Evolutionary conservation across 1,140 invertebrate genomes (phyloP), one percentile per base, ranked within the genome.

Genomic region (Caenorhabditis elegans): DNA sequence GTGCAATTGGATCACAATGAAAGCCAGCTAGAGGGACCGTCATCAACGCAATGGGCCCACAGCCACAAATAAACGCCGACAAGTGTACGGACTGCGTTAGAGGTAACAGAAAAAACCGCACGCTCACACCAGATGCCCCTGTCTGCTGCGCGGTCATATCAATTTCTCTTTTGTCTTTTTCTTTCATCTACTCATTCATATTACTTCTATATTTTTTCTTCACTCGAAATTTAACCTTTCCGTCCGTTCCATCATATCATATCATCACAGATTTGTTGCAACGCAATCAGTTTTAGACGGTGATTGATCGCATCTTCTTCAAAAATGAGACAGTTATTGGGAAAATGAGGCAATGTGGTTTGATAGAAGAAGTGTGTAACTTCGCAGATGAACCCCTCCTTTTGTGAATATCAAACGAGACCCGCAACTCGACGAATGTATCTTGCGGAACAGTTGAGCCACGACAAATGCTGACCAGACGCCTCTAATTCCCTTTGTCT

Each of bases 81-180:
- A 70, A 70, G 34, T 70, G 34, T 39, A 70, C 31, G 39, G 34
- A 31, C 60, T 31, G 10, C 34, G 39, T 39, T 34, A 70, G 60
- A 31, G 34, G 39, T n/a, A 31, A 17, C 3, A 60, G 53, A 17
- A 4, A 70, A 34, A 70, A 60, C 26, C 17, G 53, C 53, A 28
- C 53, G 53, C 53, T 31, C 60, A n/a, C 60, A 70, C 60, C 60
- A 70, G 60, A 70, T 70, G 60, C 60, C 60, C 34, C 60, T 17
- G 31, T 43, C 28, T n/a, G n/a, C n/a, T n/a, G 31, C 60, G 60
- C 34, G 34, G 60, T 22, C 60, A 70, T 70, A 70, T 70, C 60
- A 70, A 22, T 70, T 70, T 70, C n/a, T 70, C 60, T 11, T 70
- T 70, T 70, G 60, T 70, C 60, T 70, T 8, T 8, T 43, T 43